Percentiles rank a stretch among this genome's conserved stretches.
These are phyloP conservation scores for Cariama cristata DNA, from an alignment of 2,113 vertebrate species.

Conservation along the genomic window DNA sequence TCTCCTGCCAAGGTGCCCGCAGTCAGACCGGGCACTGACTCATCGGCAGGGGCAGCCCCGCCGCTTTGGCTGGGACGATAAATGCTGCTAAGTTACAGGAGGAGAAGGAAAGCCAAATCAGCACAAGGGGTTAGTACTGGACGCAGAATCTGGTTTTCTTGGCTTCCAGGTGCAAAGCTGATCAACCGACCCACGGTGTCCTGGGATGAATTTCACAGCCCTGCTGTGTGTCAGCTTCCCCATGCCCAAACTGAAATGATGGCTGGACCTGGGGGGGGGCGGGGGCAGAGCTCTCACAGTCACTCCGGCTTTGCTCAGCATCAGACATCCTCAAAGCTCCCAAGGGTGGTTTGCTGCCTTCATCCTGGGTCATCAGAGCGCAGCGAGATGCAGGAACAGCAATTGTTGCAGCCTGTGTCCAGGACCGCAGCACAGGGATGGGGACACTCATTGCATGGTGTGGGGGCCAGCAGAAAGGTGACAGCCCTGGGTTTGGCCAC, in stretches of 20 bases:
- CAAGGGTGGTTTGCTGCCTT: neutral
- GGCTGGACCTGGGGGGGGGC: neutral
- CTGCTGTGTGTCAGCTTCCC: neutral
- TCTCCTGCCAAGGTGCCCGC: neutral
- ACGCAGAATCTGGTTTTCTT: neutral
- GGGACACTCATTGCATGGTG: fast-evolving
- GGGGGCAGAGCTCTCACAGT: neutral
- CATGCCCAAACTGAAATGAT: neutral
- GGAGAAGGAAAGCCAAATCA: neutral
- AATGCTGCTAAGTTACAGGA: neutral
- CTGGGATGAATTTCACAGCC: neutral
- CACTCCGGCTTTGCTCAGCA: neutral
- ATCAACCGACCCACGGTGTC: fast-evolving
- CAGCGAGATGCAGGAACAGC: neutral
- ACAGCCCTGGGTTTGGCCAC: neutral
- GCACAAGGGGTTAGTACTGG: neutral
- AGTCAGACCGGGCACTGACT: neutral
- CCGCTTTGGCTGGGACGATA: neutral
- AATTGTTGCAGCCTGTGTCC: fast-evolving
- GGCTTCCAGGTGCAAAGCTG: neutral
- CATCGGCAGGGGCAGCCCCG: fast-evolving
- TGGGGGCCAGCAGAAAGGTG: neutral
- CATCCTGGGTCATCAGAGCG: neutral
- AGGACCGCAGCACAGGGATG: fast-evolving
- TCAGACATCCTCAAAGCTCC: neutral